A percentile compares a stretch with the other conserved stretches of the same genome.
phyloP scores from a whole-genome alignment of 1,140 invertebrate species.

The Subanguina moxae region DNA sequence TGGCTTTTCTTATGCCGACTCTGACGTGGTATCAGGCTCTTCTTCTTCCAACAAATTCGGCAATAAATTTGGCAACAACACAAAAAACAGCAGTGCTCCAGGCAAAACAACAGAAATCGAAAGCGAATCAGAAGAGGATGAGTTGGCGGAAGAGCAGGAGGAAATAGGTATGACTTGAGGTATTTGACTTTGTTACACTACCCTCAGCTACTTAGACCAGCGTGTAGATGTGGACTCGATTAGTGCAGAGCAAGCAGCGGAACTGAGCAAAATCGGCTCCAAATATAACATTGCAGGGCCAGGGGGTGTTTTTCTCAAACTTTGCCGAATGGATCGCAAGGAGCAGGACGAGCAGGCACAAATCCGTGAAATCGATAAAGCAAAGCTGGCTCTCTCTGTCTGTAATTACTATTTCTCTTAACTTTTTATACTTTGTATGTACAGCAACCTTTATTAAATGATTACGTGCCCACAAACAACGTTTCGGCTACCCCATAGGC shows the following conservation, averaged over 20 bases:
- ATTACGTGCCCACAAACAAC: too few species aligned
- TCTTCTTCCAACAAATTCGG: neutral
- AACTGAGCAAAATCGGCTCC: constrained; percentile 44
- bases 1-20: constrained; percentile 52
- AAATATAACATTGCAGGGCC: constrained; percentile 34
- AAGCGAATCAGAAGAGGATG: constrained; percentile 37
- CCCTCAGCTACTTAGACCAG: constrained; percentile 26
- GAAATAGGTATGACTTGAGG: constrained; percentile 27
- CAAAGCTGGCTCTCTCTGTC: constrained; percentile 49
- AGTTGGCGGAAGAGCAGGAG: constrained; percentile 34
- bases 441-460: too few species aligned
- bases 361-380: constrained; percentile 54
- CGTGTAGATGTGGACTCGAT: constrained; percentile 43
- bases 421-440: neutral
- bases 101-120: neutral
- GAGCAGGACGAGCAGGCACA: constrained; percentile 44
- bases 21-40: constrained; percentile 24
- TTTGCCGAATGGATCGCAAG: constrained; percentile 44
- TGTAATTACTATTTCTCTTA: constrained; percentile 38
- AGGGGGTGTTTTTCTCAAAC: constrained; percentile 35
- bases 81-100: neutral
- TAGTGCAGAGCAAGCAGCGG: constrained; percentile 36
- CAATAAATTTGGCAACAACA: constrained; percentile 6
- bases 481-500: too few species aligned
- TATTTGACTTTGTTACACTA: neutral